These are phyloP conservation scores for Chromobotia macracanthus DNA, from an alignment of 2,797 vertebrate species.

Conservation along the genomic window DNA sequence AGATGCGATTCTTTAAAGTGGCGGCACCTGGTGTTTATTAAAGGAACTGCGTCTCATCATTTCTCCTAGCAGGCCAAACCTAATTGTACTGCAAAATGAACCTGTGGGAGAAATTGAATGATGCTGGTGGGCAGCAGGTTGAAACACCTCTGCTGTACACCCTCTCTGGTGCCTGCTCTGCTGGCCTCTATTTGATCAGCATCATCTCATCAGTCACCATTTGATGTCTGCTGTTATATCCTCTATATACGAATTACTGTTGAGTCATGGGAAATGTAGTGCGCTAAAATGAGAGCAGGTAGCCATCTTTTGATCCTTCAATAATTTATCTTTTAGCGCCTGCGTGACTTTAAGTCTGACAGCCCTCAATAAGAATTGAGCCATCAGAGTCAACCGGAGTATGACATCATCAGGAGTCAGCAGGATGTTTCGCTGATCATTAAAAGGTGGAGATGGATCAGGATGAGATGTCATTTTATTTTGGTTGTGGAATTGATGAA, in stretches of 20 bases:
- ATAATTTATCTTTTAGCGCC: conserved; percentile 2
- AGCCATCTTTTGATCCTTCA: conserved; percentile 27
- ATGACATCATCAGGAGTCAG: conserved; percentile 46
- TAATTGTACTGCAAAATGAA: conserved; percentile 36
- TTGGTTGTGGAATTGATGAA: conserved; percentile 58
- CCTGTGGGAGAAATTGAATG: conserved; percentile 38
- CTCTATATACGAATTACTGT: conserved; percentile 18
- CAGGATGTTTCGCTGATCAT: conserved; percentile 47
- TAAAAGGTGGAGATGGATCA: conserved; percentile 44
- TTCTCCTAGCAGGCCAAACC: conserved; percentile 9
- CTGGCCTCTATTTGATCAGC: conserved; percentile 39
- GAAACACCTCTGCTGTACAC: conserved; percentile 12
- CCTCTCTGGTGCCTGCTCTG: conserved; percentile 1
- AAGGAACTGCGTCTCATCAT: not conserved
- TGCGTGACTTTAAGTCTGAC: conserved; percentile 5
- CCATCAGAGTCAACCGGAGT: conserved; percentile 2
- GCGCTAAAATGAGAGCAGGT: not conserved
- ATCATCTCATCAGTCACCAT: conserved; percentile 16
- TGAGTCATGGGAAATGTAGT: conserved; percentile 44
- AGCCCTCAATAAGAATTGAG: conserved; percentile 30
- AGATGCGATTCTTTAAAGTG: not conserved
- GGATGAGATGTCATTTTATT: conserved; percentile 53
- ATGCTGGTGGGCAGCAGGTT: conserved; percentile 27
- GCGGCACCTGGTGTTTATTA: not conserved
- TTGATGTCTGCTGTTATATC: conserved; percentile 35